These are phyloP conservation scores for Ctenicera cuprea DNA, from an alignment of 2,888 invertebrate genomes.

Conservation along the genomic window DNA sequence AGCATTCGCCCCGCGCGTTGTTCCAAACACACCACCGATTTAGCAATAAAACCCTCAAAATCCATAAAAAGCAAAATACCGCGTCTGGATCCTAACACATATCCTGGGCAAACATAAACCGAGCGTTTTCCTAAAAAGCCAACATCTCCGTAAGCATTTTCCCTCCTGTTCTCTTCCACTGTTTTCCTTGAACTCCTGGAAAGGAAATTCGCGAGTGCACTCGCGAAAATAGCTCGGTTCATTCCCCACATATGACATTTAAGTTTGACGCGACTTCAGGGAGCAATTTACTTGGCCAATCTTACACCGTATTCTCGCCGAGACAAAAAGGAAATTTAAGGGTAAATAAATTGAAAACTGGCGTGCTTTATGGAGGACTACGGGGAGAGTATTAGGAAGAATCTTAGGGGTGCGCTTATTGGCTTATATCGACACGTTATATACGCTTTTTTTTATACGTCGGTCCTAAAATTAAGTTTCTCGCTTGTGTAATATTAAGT, in stretches of 20 bases:
- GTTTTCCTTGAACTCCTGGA: not conserved
- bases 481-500: not conserved
- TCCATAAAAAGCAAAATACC: constrained; percentile 67
- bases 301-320: constrained; percentile 66
- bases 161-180: constrained; percentile 16
- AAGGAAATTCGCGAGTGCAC: constrained; percentile 29
- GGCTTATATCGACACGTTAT: constrained; percentile 50
- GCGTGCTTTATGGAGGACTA: constrained; percentile 64
- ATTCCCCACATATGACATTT: constrained; percentile 67
- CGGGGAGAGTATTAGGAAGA: constrained; percentile 46
- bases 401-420: constrained; percentile 44
- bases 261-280: constrained; percentile 70
- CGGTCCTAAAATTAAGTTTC: constrained; percentile 7
- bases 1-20: constrained; percentile 6
- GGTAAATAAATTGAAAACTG: constrained; percentile 69
- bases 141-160: constrained; percentile 11
- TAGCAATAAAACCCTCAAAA: constrained; percentile 65
- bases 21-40: constrained; percentile 64
- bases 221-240: constrained; percentile 34
- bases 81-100: constrained; percentile 62
- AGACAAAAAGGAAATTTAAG: constrained; percentile 67
- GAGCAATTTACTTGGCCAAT: constrained; percentile 70
- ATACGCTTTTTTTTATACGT: constrained; percentile 24
- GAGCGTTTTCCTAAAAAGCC: constrained; percentile 32
- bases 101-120: constrained; percentile 59